These are phyloP conservation scores for Hyla sarda DNA, from an alignment of 2,113 vertebrate species.

Conservation along the genomic window DNA sequence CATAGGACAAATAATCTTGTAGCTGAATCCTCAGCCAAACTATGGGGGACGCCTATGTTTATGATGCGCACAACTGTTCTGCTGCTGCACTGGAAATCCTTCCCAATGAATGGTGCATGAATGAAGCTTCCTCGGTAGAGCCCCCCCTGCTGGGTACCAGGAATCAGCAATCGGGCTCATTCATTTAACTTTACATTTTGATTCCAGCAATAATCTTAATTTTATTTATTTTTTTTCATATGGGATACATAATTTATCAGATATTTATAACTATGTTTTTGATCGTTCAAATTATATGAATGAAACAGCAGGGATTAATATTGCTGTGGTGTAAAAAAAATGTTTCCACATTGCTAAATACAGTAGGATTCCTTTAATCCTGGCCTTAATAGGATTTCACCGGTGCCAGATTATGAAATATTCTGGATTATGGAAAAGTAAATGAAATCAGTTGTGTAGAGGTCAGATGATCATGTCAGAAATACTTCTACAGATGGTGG, in stretches of 20 bases:
- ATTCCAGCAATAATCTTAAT: not conserved
- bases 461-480: no score
- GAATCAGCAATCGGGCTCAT: not conserved
- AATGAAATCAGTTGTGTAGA: no score
- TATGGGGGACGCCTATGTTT: not conserved
- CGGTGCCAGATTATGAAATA: no score
- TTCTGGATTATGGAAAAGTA: no score
- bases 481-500: no score
- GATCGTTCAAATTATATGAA: not conserved
- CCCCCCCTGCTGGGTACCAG: slow-evolving; percentile 3
- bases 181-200: not conserved
- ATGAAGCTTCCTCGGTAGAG: not conserved
- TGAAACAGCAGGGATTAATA: not conserved
- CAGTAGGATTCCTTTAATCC: no score
- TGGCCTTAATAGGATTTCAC: no score
- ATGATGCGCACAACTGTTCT: not conserved
- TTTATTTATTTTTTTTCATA: no score
- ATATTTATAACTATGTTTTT: not conserved
- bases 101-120: not conserved
- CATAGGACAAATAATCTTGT: not conserved
- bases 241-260: not conserved
- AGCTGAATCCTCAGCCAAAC: no score
- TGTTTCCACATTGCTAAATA: not conserved
- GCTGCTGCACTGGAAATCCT: not conserved
- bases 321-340: not conserved